A percentile compares a stretch with the other conserved stretches of the same genome.
Conservation (phyloP, 2,797 vertebrate genomes). For the Helarctos malayanus region DNA sequence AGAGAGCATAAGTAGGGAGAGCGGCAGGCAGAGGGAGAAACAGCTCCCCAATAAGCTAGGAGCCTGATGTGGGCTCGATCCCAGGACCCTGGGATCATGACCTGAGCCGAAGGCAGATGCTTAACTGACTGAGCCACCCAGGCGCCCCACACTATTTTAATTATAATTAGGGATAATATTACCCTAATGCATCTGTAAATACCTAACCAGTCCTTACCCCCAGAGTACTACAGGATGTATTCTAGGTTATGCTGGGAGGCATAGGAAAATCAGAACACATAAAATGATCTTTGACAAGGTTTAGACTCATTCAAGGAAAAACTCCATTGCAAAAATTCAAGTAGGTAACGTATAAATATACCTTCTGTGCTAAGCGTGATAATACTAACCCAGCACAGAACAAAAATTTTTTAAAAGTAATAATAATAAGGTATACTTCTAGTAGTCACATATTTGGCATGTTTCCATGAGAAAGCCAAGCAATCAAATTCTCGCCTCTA, state of each 20-base stretch:
- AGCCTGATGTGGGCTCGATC: too few species aligned
- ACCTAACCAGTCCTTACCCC: not conserved
- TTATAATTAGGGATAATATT: not conserved
- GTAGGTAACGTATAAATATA: not conserved
- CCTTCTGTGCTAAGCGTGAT: not conserved
- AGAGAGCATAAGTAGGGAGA: too few species aligned
- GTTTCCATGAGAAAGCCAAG: slow-evolving; percentile 26
- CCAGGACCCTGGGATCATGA: too few species aligned
- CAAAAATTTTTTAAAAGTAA: not conserved
- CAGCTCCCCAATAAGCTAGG: too few species aligned
- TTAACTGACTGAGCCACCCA: too few species aligned
- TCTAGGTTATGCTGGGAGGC: slow-evolving; percentile 32
- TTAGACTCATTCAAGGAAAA: slow-evolving; percentile 38
- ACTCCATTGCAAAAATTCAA: not conserved
- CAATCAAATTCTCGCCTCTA: not conserved
- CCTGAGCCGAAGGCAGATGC: too few species aligned
- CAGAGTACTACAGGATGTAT: slow-evolving; percentile 2
- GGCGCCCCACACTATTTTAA: not conserved
- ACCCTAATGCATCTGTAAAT: not conserved
- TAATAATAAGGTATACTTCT: not conserved
- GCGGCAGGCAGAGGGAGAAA: too few species aligned
- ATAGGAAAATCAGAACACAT: not conserved
- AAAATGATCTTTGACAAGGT: not conserved
- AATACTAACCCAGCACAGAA: not conserved
- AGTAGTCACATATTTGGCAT: not conserved